Evolutionary conservation across 1,140 invertebrate species (phyloP), one percentile per base, ranked within the genome.

Genomic region (Drosophila tani): DNA sequence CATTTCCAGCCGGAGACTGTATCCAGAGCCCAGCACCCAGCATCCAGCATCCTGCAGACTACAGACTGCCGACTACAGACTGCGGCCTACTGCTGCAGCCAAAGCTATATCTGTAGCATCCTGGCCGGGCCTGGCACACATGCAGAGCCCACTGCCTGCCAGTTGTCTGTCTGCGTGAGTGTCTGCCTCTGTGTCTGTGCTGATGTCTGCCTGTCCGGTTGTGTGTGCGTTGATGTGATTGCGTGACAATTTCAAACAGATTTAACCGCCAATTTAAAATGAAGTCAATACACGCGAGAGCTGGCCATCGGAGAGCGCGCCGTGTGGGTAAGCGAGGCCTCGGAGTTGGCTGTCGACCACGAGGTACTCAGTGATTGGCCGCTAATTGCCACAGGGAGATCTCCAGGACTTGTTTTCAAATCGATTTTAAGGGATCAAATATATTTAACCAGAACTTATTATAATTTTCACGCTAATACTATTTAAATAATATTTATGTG

Each of bases 201-300:
- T 47, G 50, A 67, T 63, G 69, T 68, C 43, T 74, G 74, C 2
- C 55, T 66, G 49, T 67, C 19, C 69, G 56, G 64, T 21, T 68
- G 73, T 50, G 47, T 63, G 56, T 80, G 67, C 75, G 50, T 63
- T 53, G 77, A 81, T 87, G 85, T 90, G 81, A 85, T 82, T 86
- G 79, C 87, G 81, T 91, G 84, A 87, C 83, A 91, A 88, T 85
- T 91, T 87, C 82, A 91, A 91, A 91, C 88, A 77, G 88, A 91
- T 91, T 91, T 91, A 91, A 91, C 88, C 88, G 88, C 88, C 88
- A 91, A 91, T 91, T 91, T 91, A 91, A 88, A 91, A 90, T 91
- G 85, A 90, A 90, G 85, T 90, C 86, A 90, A 91, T 85, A 90
- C 86, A 84, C 80, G 62, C 62, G 70, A 90, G 65, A 60, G 63